Base-by-base conservation (phyloP, 2,797 vertebrate genomes). In the Gouania willdenowi region DNA sequence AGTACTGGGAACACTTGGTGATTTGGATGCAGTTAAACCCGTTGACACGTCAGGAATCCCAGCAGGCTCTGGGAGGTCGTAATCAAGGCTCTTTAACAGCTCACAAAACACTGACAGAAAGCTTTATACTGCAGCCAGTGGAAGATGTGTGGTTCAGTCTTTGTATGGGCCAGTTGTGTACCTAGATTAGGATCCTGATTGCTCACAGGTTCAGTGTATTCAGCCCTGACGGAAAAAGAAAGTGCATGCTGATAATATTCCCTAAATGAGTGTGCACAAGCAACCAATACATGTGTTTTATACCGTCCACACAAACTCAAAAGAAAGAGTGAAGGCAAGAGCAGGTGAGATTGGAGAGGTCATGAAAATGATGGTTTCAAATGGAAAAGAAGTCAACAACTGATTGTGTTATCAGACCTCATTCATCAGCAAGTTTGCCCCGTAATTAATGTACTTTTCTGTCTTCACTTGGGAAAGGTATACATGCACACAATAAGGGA, bases 31-130 rank as follows among this genome's bases (percentile, higher is more conserved):
- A 49, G 60, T 73, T 77, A 73, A 82, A 75, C 40, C 64, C 48
- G 58, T 34, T 57, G 71, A 74, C 74, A 71, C 2, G 76, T 51
- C 51, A 77, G 66, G 74, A 85, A 84, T 79, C 72, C 66, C 51
- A 65, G 38, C 65, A 48, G 53, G 46, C 71, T 71, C 4, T 18
- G 53, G 16, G 47, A 18, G 41, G 53, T 55, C 34, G 56, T 79
- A 78, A 83, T 73, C 74, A 61, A 43, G 43, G 40, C 52, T 67
- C 59, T 33, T 66, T 63, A 81, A 77, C 17, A 28, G 65, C 41
- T 60, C 27, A 33, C 4, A n/a, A 41, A 48, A 70, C 41, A 9
- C 17, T 3, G 26, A 43, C 63, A 63, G 28, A 23, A 39, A 41
- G 40, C 32, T 43, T n/a, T 11, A 13, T 29, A 22, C 14, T 41